Evolutionary conservation across 2,113 vertebrate genomes (phyloP).

Genomic region (Symphodus melops): DNA sequence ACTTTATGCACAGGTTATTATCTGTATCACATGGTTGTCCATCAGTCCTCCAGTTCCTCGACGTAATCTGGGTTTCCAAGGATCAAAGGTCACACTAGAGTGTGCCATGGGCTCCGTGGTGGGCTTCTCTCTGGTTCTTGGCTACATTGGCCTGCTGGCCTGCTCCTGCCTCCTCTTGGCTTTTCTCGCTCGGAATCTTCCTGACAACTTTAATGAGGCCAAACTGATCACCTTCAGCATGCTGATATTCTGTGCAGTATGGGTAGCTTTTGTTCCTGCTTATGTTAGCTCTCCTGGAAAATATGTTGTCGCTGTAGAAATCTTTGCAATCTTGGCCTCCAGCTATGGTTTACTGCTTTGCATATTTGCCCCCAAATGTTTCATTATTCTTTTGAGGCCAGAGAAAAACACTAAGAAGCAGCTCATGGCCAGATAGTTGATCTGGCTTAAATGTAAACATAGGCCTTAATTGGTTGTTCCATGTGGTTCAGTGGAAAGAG

Average conservation of each 20-base stretch:
- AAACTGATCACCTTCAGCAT: slow-evolving; percentile 85
- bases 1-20: slow-evolving; percentile 67
- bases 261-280: slow-evolving; percentile 81
- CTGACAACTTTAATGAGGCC: slow-evolving; percentile 72
- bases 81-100: slow-evolving; percentile 69
- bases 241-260: slow-evolving; percentile 83
- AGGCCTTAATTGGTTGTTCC: no score
- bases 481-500: background rate
- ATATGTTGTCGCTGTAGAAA: slow-evolving; percentile 75
- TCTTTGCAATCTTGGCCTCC: slow-evolving; percentile 83
- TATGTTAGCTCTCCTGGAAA: slow-evolving; percentile 81
- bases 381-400: slow-evolving; percentile 78
- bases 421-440: slow-evolving; percentile 69
- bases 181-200: slow-evolving; percentile 82
- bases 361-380: slow-evolving; percentile 82
- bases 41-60: slow-evolving; percentile 70
- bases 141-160: slow-evolving; percentile 81
- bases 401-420: slow-evolving; percentile 80
- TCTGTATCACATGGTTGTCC: slow-evolving; percentile 76
- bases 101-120: slow-evolving; percentile 74
- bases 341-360: slow-evolving; percentile 75
- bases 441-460: background rate
- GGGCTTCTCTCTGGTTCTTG: slow-evolving; percentile 77
- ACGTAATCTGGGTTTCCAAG: slow-evolving; percentile 56
- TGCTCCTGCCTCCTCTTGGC: slow-evolving; percentile 75